Evolutionary conservation across 2,113 vertebrate genomes (phyloP).

Genomic region (Piprites chloris): DNA sequence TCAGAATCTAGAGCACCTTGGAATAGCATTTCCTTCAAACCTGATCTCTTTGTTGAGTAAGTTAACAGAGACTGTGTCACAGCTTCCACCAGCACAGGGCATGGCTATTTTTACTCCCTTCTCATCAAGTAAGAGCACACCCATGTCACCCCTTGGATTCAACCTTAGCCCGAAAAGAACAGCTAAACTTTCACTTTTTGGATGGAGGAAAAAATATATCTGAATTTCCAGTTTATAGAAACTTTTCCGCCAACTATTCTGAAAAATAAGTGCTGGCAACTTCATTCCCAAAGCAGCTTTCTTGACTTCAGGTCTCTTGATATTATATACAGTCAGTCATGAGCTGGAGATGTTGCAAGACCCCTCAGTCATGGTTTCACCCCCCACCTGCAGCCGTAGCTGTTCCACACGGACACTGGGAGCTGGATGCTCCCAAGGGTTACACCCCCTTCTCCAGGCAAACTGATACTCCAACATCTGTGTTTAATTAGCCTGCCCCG

Average conservation of each 20-base stretch:
- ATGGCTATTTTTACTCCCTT: background rate
- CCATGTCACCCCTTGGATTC: background rate
- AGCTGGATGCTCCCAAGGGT: background rate
- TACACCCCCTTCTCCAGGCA: background rate
- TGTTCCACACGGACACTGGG: rapidly evolving
- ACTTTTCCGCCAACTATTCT: background rate
- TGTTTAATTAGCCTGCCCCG: background rate
- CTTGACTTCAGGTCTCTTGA: background rate
- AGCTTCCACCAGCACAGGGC: background rate
- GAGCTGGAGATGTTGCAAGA: background rate
- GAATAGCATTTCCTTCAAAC: background rate
- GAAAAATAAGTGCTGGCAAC: background rate
- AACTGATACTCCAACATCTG: background rate
- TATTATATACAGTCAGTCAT: background rate
- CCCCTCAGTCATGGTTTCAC: background rate
- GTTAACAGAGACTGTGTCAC: background rate
- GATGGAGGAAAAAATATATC: background rate
- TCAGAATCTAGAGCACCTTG: background rate
- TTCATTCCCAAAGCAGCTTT: background rate
- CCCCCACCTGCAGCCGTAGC: background rate
- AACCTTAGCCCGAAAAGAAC: background rate
- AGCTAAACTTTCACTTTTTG: background rate
- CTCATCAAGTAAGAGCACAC: background rate
- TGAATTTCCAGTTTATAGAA: background rate
- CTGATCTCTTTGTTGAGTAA: background rate